Conservation (phyloP, 2,113 vertebrate genomes). For the Mesocricetus auratus region DNA sequence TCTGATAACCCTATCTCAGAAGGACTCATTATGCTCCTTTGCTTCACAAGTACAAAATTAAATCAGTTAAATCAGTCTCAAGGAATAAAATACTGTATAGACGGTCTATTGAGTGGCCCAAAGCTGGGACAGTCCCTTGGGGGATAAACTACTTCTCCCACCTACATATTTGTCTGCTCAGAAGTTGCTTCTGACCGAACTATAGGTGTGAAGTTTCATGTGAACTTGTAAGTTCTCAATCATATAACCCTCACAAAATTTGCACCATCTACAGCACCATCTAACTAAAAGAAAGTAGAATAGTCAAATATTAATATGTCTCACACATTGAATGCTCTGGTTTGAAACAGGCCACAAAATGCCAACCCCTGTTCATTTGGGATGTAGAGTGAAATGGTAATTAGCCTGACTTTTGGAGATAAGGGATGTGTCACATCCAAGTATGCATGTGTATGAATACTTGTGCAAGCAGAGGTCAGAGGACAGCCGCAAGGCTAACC, state of each 20-base stretch:
- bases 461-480: neutral
- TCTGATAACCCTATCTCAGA: constrained; percentile 64
- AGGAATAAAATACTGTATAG: neutral
- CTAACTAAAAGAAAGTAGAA: neutral
- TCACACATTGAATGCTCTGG: neutral
- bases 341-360: neutral
- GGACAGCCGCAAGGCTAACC: neutral
- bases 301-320: neutral
- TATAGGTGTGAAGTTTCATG: neutral
- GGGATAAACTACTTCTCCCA: neutral
- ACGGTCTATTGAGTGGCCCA: neutral
- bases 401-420: neutral
- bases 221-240: neutral
- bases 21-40: constrained; percentile 47
- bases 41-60: constrained; percentile 65
- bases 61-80: constrained; percentile 48
- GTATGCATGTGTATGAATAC: too few species aligned
- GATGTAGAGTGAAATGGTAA: neutral
- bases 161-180: neutral
- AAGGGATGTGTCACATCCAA: neutral
- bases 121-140: neutral
- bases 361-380: neutral
- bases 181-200: neutral
- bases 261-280: neutral
- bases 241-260: neutral